A percentile compares a stretch with the other conserved stretches of the same genome.
Evolutionary conservation across 2,888 invertebrate species (phyloP).

Genomic region (Brenthis ino): DNA sequence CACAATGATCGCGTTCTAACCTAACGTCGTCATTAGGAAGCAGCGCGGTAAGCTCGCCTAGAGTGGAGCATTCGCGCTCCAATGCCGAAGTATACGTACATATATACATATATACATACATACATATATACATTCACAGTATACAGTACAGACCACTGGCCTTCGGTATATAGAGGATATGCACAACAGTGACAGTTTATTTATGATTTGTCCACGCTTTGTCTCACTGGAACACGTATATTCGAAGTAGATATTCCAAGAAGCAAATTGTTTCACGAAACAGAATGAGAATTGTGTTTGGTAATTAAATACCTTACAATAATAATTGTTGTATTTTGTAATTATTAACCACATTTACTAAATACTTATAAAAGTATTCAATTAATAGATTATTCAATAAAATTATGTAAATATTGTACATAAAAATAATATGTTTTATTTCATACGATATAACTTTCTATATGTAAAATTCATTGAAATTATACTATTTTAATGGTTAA

Average conservation of each 20-base stretch:
- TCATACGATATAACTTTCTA: too few relatives aligned
- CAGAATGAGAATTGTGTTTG: neutral
- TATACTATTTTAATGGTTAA: too few relatives aligned
- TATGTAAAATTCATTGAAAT: too few relatives aligned
- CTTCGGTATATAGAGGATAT: slow-evolving; percentile 25
- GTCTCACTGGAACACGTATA: slow-evolving; percentile 18
- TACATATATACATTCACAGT: slow-evolving; percentile 23
- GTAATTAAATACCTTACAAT: neutral
- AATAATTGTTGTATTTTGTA: neutral
- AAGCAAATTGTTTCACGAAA: slow-evolving; percentile 11
- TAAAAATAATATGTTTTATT: too few relatives aligned
- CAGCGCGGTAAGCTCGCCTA: slow-evolving; percentile 65
- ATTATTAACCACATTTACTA: neutral
- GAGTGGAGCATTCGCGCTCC: slow-evolving; percentile 62
- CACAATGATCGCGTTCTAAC: slow-evolving; percentile 42
- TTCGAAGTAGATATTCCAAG: slow-evolving; percentile 9
- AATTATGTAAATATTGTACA: too few relatives aligned
- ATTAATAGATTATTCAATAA: too few relatives aligned
- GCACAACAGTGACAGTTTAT: slow-evolving; percentile 26
- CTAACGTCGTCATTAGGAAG: slow-evolving; percentile 63
- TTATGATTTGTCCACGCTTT: slow-evolving; percentile 31
- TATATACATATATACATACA: slow-evolving; percentile 34
- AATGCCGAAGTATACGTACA: slow-evolving; percentile 41
- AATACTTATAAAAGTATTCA: too few relatives aligned
- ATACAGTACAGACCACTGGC: slow-evolving; percentile 29